Conservation (phyloP, 2,888 invertebrate genomes). For the Melinopterus prodromus region DNA sequence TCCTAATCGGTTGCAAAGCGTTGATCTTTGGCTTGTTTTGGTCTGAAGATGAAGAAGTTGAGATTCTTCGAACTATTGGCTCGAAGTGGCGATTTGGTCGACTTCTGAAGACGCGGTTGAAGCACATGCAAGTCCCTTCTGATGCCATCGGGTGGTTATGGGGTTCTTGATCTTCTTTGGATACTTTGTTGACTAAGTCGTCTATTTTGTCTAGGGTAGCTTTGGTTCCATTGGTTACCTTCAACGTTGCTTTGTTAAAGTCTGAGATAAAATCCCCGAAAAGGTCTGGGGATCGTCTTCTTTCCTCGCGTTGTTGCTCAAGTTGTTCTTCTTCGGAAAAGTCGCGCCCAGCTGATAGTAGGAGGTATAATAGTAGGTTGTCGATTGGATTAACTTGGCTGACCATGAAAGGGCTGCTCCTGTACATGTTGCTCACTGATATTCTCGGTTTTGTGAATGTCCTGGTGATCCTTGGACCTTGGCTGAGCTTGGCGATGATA, state of each 20-base stretch:
- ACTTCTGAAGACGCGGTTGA: conserved; percentile 29
- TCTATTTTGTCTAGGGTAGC: conserved; percentile 20
- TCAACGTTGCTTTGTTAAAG: conserved; percentile 15
- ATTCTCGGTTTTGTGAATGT: conserved; percentile 31
- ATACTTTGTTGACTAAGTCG: conserved; percentile 13
- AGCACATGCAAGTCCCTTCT: conserved; percentile 37
- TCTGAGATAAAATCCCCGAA: conserved; percentile 23
- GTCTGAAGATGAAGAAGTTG: not conserved
- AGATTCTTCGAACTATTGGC: not conserved
- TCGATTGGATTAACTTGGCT: conserved; percentile 29
- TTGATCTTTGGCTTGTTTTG: not conserved
- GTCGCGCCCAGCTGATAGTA: conserved; percentile 34
- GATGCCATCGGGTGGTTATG: conserved; percentile 29
- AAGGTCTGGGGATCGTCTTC: conserved; percentile 32
- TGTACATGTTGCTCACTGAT: conserved; percentile 34
- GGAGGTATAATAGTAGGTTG: conserved; percentile 34
- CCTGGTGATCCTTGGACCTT: not conserved
- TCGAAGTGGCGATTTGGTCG: conserved; percentile 18
- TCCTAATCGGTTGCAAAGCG: not conserved
- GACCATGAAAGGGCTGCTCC: conserved; percentile 21
- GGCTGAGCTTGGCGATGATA: not conserved
- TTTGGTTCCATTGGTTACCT: conserved; percentile 27
- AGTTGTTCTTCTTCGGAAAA: conserved; percentile 31
- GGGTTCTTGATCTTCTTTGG: conserved; percentile 22
- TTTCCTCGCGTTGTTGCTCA: conserved; percentile 27